phyloP scores from a whole-genome alignment of 30 jellyfish, hydroid and myxozoan genomes.

The Chironex yamaguchii region DNA sequence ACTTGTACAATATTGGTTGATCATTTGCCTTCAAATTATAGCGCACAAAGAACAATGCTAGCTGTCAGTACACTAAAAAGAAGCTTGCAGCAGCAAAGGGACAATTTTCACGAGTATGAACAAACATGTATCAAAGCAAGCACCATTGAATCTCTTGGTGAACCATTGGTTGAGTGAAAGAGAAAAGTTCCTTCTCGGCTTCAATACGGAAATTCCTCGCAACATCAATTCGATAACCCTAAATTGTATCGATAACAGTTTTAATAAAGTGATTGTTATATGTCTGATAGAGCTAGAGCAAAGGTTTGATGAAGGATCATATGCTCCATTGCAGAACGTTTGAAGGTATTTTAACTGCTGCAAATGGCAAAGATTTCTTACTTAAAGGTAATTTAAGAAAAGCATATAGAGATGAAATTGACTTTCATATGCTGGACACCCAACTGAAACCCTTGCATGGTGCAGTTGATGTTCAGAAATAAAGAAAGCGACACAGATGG shows the following conservation, averaged over 20 bases:
- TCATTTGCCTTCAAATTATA: too few relatives aligned
- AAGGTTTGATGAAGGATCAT: constrained; percentile 30
- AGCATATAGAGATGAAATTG: constrained; percentile 2
- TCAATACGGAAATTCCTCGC: constrained; percentile 11
- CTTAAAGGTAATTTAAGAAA: constrained; percentile 1
- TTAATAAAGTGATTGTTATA: constrained; percentile 24
- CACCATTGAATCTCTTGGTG: constrained; percentile 1
- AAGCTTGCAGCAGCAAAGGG: constrained; percentile 30
- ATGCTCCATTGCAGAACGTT: constrained; percentile 43
- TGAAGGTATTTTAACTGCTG: constrained; percentile 31
- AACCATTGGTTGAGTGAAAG: constrained; percentile 19
- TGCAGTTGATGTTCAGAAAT: constrained; percentile 6
- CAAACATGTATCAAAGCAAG: constrained; percentile 9
- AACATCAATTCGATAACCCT: constrained; percentile 8
- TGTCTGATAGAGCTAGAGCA: constrained; percentile 21
- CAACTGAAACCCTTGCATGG: constrained; percentile 20
- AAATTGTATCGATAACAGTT: neutral
- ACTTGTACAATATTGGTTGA: too few relatives aligned
- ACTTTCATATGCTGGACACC: constrained; percentile 4
- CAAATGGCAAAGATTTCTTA: constrained; percentile 20
- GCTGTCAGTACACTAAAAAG: constrained; percentile 33
- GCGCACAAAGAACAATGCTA: constrained; percentile 21
- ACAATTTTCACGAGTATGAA: neutral
- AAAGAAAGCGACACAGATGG: constrained; percentile 34
- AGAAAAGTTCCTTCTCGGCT: constrained; percentile 39